Percentiles rank a stretch among this genome's conserved stretches.
phyloP scores from a whole-genome alignment of 2,888 invertebrate genomes.

The Caenorhabditis sp. region DNA sequence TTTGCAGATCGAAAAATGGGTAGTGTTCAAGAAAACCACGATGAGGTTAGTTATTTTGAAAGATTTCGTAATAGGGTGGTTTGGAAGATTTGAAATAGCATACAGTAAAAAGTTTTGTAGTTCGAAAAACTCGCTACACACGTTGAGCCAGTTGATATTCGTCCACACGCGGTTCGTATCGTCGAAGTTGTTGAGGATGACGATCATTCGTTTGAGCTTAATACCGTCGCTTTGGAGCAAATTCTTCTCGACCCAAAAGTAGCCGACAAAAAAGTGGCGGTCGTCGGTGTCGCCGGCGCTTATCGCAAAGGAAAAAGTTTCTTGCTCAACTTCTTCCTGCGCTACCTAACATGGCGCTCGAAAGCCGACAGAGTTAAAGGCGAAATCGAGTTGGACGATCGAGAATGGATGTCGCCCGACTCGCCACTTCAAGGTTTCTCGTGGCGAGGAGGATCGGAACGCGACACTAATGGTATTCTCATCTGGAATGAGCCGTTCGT shows the following conservation, averaged over 20 bases:
- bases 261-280: constrained; percentile 63
- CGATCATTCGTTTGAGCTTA: constrained; percentile 32
- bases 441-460: constrained; percentile 57
- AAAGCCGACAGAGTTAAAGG: constrained; percentile 33
- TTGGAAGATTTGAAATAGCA: too few relatives aligned
- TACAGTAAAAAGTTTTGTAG: too few relatives aligned
- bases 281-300: constrained; percentile 59
- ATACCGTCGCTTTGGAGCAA: constrained; percentile 72
- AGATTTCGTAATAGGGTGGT: too few relatives aligned
- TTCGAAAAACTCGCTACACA: neutral
- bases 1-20: too few relatives aligned
- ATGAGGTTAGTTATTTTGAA: too few relatives aligned
- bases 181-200: constrained; percentile 3
- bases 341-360: constrained; percentile 53
- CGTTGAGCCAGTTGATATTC: neutral
- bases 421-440: constrained; percentile 56
- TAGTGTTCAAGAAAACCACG: too few relatives aligned
- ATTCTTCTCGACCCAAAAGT: constrained; percentile 70
- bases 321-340: constrained; percentile 59
- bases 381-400: constrained; percentile 36
- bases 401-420: constrained; percentile 48
- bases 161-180: constrained; percentile 3
- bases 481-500: constrained; percentile 59
- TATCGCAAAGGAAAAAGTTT: constrained; percentile 59
- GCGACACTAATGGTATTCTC: constrained; percentile 59